A percentile compares a stretch with the other conserved stretches of the same genome.
Conservation (phyloP, 2,888 invertebrate species). For the Exocentrus adspersus region DNA sequence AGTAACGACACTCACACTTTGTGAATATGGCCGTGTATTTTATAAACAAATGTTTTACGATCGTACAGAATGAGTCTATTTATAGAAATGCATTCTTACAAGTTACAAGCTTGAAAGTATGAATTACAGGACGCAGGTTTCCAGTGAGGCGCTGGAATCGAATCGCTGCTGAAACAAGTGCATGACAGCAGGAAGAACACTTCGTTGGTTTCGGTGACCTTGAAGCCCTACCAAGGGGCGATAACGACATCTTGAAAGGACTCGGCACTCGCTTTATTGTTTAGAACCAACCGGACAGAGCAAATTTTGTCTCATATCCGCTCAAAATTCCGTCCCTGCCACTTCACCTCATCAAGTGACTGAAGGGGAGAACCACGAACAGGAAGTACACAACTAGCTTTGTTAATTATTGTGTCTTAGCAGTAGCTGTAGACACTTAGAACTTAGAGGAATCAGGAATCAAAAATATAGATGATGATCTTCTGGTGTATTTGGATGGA, state of each 20-base stretch:
- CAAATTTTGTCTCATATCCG: not conserved
- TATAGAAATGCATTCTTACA: constrained; percentile 25
- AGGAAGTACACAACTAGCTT: no score
- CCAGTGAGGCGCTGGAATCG: constrained; percentile 16
- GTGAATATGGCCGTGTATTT: constrained; percentile 22
- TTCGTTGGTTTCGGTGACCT: not conserved
- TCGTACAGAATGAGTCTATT: constrained; percentile 26
- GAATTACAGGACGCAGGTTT: constrained; percentile 18
- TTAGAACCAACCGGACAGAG: not conserved
- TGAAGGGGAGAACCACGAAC: no score
- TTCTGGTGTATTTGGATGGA: no score
- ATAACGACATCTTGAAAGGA: not conserved
- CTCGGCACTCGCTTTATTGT: no score
- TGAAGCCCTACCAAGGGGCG: not conserved
- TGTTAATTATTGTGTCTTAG: no score
- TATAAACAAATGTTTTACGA: constrained; percentile 28
- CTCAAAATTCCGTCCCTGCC: not conserved
- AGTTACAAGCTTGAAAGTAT: constrained; percentile 21
- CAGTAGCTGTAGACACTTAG: no score
- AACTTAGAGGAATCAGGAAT: no score
- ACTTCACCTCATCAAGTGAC: no score
- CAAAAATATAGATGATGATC: no score
- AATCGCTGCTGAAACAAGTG: constrained; percentile 6
- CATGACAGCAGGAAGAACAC: constrained; percentile 12
- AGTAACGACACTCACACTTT: constrained; percentile 10